Evolutionary conservation across 2,888 invertebrate species (phyloP).

Genomic region (Danaus chrysippus): DNA sequence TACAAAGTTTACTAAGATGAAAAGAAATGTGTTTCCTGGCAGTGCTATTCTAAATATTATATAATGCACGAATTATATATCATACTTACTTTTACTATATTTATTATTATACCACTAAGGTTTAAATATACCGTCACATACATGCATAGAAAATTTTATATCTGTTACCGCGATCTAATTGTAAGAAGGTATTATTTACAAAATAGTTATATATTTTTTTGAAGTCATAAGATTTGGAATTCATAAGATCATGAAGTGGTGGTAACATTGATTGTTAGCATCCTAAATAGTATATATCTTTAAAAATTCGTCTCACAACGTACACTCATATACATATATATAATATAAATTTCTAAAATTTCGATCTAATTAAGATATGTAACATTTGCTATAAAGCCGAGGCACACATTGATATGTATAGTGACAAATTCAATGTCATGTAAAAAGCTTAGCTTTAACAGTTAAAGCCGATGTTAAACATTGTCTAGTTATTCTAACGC

Average conservation of each 20-base stretch:
- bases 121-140: conserved; percentile 37
- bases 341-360: conserved; percentile 71
- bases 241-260: conserved; percentile 76
- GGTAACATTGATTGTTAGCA: conserved; percentile 57
- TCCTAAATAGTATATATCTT: conserved; percentile 68
- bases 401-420: conserved; percentile 78
- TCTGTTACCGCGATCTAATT: conserved; percentile 56
- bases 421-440: conserved; percentile 42
- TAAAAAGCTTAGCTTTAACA: conserved; percentile 52
- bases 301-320: conserved; percentile 70
- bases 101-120: conserved; percentile 14
- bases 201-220: conserved; percentile 67
- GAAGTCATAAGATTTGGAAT: conserved; percentile 77
- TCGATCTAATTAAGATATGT: conserved; percentile 72
- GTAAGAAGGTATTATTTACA: conserved; percentile 69
- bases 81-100: conserved; percentile 12
- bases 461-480: conserved; percentile 59
- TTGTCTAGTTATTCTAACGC: conserved; percentile 24
- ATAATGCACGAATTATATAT: conserved; percentile 16
- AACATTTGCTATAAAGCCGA: conserved; percentile 73
- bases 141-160: conserved; percentile 51
- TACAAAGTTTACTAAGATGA: background rate
- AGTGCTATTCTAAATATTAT: conserved; percentile 22
- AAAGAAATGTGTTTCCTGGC: conserved; percentile 20
- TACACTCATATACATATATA: conserved; percentile 47